Evolutionary conservation across 2,888 invertebrate species (phyloP), one percentile per base, ranked within the genome.

Genomic region (Baronia brevicornis): DNA sequence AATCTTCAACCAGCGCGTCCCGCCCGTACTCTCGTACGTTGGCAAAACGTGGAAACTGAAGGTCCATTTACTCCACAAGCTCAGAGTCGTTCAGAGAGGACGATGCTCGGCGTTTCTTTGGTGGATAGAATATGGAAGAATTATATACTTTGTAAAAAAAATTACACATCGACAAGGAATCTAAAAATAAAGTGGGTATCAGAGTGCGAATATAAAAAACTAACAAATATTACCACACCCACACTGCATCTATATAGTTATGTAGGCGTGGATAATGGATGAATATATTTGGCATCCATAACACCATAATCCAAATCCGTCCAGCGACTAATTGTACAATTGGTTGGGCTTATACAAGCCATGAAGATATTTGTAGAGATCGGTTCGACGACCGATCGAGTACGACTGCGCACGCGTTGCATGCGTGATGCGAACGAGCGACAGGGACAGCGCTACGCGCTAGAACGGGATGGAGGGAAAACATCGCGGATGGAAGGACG

Each of bases 391-490:
- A 60, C 48, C 38, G 28, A 45, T 63, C 44, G 44, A 33, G 40
- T 31, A 38, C 44, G 38, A 33, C 30, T 28, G 41, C 43, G 35
- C 63, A 66, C 51, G 65, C 58, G 46, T 29, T 14, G 28, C 7
- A 33, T 38, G 56, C 65, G 60, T 67, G 67, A 46, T 55, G 34
- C 25, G 35, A 27, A 26, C 52, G 48, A 53, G 36, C 21, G 47
- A 57, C 26, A 36, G 54, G 47, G 57, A 64, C 34, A 25, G 24
- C 4, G 14, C 20, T 21, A 43, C 34, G 30, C n/a, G 56, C 42
- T 37, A 43, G 51, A 64, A 24, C 8, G 56, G 36, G 63, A 62
- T 25, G 48, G 37, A 49, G 36, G 46, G 67, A 68, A 68, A 68
- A 68, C 67, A 68, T 60, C 55, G 60, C 57, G 54, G 49, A 42